Evolutionary conservation across 2,113 vertebrate genomes (phyloP), one percentile per base, ranked within the genome.

Genomic region (Pogonocichla stellata): DNA sequence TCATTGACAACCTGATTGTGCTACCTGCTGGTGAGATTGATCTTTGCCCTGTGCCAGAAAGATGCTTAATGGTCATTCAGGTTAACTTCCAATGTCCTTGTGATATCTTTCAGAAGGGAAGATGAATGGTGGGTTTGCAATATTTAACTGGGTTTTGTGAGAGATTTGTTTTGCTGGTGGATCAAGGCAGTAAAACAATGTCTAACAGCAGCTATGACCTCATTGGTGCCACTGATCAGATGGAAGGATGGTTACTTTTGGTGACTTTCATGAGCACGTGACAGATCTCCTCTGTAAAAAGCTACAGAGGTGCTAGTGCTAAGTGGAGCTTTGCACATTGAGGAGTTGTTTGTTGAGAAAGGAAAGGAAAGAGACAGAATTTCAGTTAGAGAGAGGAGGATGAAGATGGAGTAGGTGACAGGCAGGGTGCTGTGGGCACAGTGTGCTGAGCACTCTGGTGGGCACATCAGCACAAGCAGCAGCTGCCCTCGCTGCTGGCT

Each of bases 291-390:
- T 72, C 47, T 80, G 23, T 77, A 85, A 43, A 91, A 85, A 92
- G 65, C 57, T 38, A 28, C 9, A 56, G 58, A 80, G 31, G 36
- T n/a, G 19, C 81, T 66, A 36, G 29, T 78, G 73, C 29, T 91
- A 80, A 92, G 54, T 16, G 38, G 19, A 84, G 65, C 31, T 92
- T 61, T 82, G 43, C 23, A 28, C 29, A 29, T 26, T 71, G 36
- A 92, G 51, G n/a, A 85, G 64, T n/a, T 71, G 38, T n/a, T 85
- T 80, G 43, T 36, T 62, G 65, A 97, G 86, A 91, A 92, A 88
- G 66, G 80, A 65, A 92, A 88, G 80, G 57, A 95, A 90, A 57
- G 67, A 92, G 77, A 22, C 26, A 95, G 91, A 94, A 84, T 45
- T 92, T 93, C 61, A 87, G 14, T 74, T 94, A 85, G 10, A 83